Evolutionary conservation across 2,113 vertebrate species (phyloP), one percentile per base, ranked within the genome.

Genomic region (Cromileptes altivelis): DNA sequence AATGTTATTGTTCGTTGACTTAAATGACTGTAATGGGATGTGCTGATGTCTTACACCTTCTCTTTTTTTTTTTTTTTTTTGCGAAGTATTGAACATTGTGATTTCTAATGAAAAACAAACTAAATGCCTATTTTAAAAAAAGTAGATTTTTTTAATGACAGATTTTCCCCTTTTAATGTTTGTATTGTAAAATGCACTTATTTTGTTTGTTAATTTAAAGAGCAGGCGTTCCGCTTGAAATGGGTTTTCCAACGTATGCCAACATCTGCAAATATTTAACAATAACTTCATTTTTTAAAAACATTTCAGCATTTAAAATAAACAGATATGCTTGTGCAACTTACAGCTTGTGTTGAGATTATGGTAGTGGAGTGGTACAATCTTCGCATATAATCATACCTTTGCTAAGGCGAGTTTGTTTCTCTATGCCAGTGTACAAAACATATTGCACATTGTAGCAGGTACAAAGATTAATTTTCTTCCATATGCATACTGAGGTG

Each of bases 1-100:
- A 91, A 90, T 86, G 84, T 89, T 91, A 76, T 88, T 87, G 75
- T 93, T 91, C 84, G 80, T 94, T 94, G 90, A 92, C 84, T 90
- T 88, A 75, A 82, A 83, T 90, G 90, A 88, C 85, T 90, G 88
- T 88, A 89, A 88, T 91, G 82, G 85, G 86, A 89, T 86, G 85
- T 89, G 78, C 89, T 90, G 85, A 87, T 91, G 86, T 91, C 87
- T 89, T 90, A 92, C 84, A 90, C 69, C 80, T 65, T 85, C 70
- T 75, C 61, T 70, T 80, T 81, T 89, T 84, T 1, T 37, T 37
- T 37, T 6, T 37, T 37, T 37, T 37, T 37, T 37, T 37, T 4
- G 33, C 33, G 1, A 37, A 37, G 57, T 86, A 90, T 87, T 85
- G 42, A 88, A 87, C 78, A 80, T 93, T 88, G 88, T 91, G 80